phyloP scores from a whole-genome alignment of 2,113 vertebrate species.

The Calidris pugnax region DNA sequence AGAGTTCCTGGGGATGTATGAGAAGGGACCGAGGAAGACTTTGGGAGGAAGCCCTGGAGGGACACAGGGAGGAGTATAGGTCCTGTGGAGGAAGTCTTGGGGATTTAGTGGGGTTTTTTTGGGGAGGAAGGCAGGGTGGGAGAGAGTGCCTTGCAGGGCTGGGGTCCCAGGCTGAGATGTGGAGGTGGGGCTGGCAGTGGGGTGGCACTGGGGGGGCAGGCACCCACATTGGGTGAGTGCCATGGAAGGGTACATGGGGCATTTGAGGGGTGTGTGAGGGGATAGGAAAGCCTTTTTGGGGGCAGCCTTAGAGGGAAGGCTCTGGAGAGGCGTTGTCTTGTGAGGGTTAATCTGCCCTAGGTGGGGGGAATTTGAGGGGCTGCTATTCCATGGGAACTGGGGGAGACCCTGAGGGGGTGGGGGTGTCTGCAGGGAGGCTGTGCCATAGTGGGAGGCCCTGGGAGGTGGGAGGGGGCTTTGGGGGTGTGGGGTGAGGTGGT shows the following conservation, averaged over 20 bases:
- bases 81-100: not conserved
- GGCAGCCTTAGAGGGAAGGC: no score
- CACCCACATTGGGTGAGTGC: not conserved
- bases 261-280: no score
- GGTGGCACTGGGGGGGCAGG: not conserved
- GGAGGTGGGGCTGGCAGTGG: not conserved
- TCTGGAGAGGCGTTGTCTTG: not conserved
- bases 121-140: not conserved
- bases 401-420: no score
- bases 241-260: accelerated
- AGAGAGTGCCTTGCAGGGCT: no score
- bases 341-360: not conserved
- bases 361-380: not conserved
- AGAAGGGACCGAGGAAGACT: not conserved
- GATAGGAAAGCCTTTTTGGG: not conserved
- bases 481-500: not conserved
- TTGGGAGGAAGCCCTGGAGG: not conserved
- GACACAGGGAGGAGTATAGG: not conserved
- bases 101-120: not conserved
- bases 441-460: not conserved
- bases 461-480: not conserved
- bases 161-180: not conserved
- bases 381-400: not conserved
- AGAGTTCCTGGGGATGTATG: not conserved
- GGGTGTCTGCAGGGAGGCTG: not conserved